Evolutionary conservation across 2,888 invertebrate species (phyloP).

Genomic region (Caenorhabditis drosophilae): DNA sequence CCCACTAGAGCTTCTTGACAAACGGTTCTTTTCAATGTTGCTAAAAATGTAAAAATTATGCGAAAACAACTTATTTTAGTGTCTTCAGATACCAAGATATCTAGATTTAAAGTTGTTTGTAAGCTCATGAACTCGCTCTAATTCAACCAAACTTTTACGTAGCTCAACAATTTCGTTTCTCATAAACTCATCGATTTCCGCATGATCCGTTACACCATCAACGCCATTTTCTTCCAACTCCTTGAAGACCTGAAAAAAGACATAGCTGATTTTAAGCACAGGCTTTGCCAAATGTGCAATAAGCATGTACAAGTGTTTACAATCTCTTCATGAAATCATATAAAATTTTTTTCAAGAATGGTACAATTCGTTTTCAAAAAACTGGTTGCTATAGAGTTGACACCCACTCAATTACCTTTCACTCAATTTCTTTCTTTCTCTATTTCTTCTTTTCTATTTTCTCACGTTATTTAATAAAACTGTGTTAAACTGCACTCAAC

Average conservation of each 20-base stretch:
- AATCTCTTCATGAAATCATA: too few relatives aligned
- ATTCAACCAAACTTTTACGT: conserved; percentile 37
- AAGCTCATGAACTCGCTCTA: conserved; percentile 27
- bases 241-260: conserved; percentile 36
- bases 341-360: too few relatives aligned
- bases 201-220: conserved; percentile 22
- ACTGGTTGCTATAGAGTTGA: too few relatives aligned
- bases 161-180: conserved; percentile 23
- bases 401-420: background rate
- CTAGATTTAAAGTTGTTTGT: conserved; percentile 29
- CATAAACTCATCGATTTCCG: conserved; percentile 36
- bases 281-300: too few relatives aligned
- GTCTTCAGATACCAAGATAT: conserved; percentile 37
- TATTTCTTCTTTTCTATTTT: too few relatives aligned
- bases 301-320: too few relatives aligned
- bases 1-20: conserved; percentile 45
- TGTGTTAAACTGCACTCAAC: too few relatives aligned
- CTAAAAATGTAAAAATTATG: conserved; percentile 11
- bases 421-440: background rate
- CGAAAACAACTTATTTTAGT: too few relatives aligned
- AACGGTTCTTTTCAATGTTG: conserved; percentile 27
- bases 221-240: conserved; percentile 29
- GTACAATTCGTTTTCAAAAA: too few relatives aligned
- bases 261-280: too few relatives aligned
- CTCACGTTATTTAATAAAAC: too few relatives aligned